These are phyloP conservation scores for Anoplopoma fimbria DNA, from an alignment of 2,113 vertebrate species.

Conservation along the genomic window DNA sequence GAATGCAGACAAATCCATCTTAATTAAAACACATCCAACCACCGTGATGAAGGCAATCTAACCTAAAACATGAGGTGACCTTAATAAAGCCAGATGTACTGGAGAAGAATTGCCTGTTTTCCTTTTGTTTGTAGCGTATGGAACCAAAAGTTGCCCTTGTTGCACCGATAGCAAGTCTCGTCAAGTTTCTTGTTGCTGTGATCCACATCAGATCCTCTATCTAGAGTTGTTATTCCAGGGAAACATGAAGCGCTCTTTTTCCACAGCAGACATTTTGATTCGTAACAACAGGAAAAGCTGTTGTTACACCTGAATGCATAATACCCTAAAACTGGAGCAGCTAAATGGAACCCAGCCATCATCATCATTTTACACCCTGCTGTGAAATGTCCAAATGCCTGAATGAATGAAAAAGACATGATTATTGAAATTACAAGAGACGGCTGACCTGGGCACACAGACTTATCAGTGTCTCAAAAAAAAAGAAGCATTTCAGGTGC, in stretches of 20 bases:
- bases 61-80: not conserved
- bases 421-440: not conserved
- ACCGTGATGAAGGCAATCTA: not conserved
- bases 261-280: not conserved
- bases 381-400: not conserved
- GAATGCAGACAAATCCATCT: not conserved
- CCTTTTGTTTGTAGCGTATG: not conserved
- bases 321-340: not conserved
- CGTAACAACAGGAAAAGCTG: not conserved
- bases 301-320: not conserved
- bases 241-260: not conserved
- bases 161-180: not conserved
- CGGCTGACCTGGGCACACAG: not conserved
- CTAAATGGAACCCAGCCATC: not conserved
- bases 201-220: slow-evolving; percentile 9
- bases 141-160: not conserved
- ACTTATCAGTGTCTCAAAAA: not conserved
- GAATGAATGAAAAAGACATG: not conserved
- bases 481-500: not conserved
- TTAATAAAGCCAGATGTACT: not conserved
- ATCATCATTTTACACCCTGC: not conserved
- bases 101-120: not conserved
- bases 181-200: not conserved
- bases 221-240: not conserved
- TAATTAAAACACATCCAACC: not conserved